Conservation (phyloP, 2,888 invertebrate species). For the Pharmacophagus antenor region DNA sequence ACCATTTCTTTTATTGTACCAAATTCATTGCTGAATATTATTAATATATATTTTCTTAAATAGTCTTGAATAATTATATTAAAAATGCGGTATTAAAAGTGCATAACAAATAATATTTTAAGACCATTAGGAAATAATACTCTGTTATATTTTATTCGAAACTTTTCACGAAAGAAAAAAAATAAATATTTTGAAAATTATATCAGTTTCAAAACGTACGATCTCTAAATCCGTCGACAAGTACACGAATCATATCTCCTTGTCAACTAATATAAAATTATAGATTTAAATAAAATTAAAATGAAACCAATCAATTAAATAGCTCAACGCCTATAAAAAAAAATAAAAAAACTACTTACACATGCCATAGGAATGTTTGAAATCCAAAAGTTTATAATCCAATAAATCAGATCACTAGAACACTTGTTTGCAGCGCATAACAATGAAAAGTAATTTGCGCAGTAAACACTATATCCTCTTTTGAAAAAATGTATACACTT, state of each 20-base stretch:
- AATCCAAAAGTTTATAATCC: slow-evolving; percentile 70
- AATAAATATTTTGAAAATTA: neutral
- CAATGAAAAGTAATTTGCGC: slow-evolving; percentile 48
- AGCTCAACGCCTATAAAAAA: no score
- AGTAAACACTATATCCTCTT: slow-evolving; percentile 62
- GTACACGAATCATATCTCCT: slow-evolving; percentile 31
- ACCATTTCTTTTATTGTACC: no score
- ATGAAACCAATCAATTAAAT: slow-evolving; percentile 14
- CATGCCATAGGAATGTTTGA: slow-evolving; percentile 60
- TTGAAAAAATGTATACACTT: slow-evolving; percentile 47
- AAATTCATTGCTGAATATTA: no score
- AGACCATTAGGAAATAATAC: no score
- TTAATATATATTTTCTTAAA: no score
- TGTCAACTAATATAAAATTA: slow-evolving; percentile 13
- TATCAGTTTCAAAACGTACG: neutral
- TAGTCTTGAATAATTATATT: no score
- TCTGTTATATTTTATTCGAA: no score
- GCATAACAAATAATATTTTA: no score
- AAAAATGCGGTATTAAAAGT: no score
- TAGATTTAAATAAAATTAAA: no score
- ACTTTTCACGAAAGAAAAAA: no score
- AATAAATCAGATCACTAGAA: slow-evolving; percentile 60
- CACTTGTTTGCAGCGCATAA: slow-evolving; percentile 62
- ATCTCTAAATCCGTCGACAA: neutral
- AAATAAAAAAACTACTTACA: slow-evolving; percentile 59